Conservation (phyloP, 2,113 vertebrate genomes). For the Heptranchias perlo region DNA sequence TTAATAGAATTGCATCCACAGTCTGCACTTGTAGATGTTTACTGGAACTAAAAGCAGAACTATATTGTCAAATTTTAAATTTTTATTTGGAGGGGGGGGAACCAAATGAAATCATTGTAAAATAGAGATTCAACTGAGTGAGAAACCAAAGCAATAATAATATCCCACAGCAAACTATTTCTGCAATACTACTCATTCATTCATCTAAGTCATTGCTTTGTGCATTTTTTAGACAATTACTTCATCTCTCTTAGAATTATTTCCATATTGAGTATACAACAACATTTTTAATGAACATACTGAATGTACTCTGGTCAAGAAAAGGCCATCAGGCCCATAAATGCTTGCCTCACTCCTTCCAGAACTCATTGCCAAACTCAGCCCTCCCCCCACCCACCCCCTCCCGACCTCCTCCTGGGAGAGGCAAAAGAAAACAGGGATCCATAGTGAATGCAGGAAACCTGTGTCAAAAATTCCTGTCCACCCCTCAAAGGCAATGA, state of each 20-base stretch:
- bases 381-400: not conserved
- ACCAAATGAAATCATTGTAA: not conserved
- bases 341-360: not conserved
- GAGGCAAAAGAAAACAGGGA: too few species aligned
- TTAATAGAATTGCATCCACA: not conserved
- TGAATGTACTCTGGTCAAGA: not conserved
- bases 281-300: not conserved
- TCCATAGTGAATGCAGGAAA: not conserved
- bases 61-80: not conserved
- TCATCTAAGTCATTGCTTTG: not conserved
- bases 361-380: not conserved
- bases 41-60: not conserved
- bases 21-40: not conserved
- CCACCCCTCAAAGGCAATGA: not conserved
- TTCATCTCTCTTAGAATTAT: not conserved
- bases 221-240: not conserved
- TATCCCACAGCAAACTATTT: not conserved
- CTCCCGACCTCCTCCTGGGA: too few species aligned
- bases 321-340: not conserved
- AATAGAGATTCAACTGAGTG: not conserved
- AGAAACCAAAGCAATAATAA: slow-evolving; percentile 1
- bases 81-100: not conserved
- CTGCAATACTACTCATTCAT: not conserved
- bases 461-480: not conserved
- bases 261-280: not conserved